Evolutionary conservation across 2,797 vertebrate genomes (phyloP), one percentile per base, ranked within the genome.

Genomic region (Triplophysa bombifrons): DNA sequence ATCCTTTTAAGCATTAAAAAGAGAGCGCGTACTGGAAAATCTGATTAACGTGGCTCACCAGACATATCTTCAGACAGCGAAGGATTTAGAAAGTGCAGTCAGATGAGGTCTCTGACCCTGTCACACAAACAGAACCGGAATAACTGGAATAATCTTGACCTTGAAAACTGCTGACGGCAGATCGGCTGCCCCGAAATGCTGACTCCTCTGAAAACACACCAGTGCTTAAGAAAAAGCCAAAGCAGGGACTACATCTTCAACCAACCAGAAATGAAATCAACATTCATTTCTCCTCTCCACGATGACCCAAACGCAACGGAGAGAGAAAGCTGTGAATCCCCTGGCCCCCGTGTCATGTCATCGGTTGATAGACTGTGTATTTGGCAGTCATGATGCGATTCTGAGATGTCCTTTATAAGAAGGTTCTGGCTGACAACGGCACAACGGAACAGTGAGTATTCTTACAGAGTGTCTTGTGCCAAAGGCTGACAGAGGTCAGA

Each of bases 111-210:
- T 73, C 63, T 73, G 61, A 61, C 78, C 55, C 84, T 85, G 84
- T 85, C 87, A 85, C 86, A 84, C 83, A 22, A 14, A 68, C 85
- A 80, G 81, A 48, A 80, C 75, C 84, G 76, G 85, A 82, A 84
- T 84, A 85, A 90, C 87, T 90, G 83, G 85, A 83, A 30, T 0
- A 81, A 86, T 83, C 80, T 1, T 80, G 90, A 90, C 89, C 91
- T 89, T 86, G 84, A 89, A 82, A 90, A 89, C 74, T 87, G 90
- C 88, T 90, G 89, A 88, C 86, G 81, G 87, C 80, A 83, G 76
- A 85, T 81, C 87, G 75, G 83, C 80, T 79, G 79, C 84, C 80
- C 67, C 67, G 48, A 71, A 82, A 74, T 80, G 87, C 89, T 82
- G 86, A 86, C 85, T 80, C 72, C 76, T 84, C 85, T 85, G 83